Percentiles rank a stretch among this genome's conserved stretches.
Conservation (phyloP, 2,888 invertebrate genomes). For the Lepidochitona cinerea region DNA sequence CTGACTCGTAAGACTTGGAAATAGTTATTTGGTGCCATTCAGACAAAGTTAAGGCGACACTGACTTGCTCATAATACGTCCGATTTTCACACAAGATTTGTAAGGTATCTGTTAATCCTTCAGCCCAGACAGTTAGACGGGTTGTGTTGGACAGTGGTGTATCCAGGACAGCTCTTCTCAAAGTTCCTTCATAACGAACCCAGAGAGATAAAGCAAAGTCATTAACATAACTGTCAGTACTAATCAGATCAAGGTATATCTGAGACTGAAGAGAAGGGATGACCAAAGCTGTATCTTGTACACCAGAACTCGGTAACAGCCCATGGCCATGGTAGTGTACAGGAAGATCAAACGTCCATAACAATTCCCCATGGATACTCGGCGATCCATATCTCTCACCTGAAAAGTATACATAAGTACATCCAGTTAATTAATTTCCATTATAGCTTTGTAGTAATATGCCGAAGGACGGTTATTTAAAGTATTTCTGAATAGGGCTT, state of each 20-base stretch:
- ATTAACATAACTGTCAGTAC: neutral
- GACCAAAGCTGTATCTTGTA: neutral
- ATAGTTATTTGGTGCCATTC: no score
- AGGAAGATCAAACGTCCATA: neutral
- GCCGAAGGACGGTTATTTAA: neutral
- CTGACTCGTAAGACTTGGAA: no score
- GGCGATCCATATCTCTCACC: neutral
- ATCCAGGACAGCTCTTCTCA: neutral
- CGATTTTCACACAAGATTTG: no score
- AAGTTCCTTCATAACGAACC: neutral
- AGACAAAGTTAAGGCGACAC: no score
- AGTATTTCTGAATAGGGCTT: no score
- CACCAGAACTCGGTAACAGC: neutral
- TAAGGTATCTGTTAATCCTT: no score
- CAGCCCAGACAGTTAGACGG: neutral
- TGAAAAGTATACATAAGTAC: neutral
- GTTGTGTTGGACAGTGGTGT: neutral
- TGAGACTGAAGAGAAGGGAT: neutral
- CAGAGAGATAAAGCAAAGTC: neutral
- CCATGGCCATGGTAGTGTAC: neutral
- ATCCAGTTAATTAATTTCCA: neutral
- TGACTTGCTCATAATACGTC: no score
- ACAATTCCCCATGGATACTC: no score
- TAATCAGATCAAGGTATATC: neutral
- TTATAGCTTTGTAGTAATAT: neutral